phyloP scores from a whole-genome alignment of 2,797 vertebrate species.

The Scomberomorus guttatus region DNA sequence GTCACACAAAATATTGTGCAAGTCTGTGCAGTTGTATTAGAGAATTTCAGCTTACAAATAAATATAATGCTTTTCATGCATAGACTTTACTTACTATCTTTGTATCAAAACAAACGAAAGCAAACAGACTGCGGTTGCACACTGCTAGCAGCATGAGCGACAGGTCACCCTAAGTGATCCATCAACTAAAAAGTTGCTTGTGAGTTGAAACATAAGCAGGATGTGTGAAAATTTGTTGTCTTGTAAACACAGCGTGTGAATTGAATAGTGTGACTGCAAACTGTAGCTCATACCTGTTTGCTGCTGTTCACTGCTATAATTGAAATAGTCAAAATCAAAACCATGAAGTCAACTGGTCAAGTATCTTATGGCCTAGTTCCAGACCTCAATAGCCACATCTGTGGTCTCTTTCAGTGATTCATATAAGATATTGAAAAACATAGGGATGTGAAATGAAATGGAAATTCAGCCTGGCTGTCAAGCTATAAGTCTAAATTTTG shows the following conservation, averaged over 20 bases:
- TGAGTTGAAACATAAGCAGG: not conserved
- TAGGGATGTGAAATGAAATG: not conserved
- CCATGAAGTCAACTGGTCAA: not conserved
- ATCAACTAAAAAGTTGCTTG: not conserved
- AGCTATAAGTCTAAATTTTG: not conserved
- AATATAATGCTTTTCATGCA: not conserved
- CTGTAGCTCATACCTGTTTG: not conserved
- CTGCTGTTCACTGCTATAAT: not conserved
- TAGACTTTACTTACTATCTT: not conserved
- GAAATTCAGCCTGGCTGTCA: not conserved
- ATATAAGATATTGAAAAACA: not conserved
- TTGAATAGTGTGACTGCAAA: not conserved
- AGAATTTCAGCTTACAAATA: not conserved
- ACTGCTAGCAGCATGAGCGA: not conserved
- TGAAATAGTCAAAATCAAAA: not conserved
- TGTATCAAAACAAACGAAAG: not conserved
- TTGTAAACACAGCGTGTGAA: not conserved
- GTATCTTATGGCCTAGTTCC: not conserved
- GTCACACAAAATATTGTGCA: not conserved
- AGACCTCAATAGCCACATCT: not conserved
- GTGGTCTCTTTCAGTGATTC: not conserved
- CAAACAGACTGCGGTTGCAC: not conserved
- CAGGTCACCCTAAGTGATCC: not conserved
- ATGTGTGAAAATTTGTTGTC: not conserved
- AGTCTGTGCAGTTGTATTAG: not conserved